These are phyloP conservation scores for Drosophila melanosoma DNA, from an alignment of 2,888 invertebrate species.

Conservation along the genomic window DNA sequence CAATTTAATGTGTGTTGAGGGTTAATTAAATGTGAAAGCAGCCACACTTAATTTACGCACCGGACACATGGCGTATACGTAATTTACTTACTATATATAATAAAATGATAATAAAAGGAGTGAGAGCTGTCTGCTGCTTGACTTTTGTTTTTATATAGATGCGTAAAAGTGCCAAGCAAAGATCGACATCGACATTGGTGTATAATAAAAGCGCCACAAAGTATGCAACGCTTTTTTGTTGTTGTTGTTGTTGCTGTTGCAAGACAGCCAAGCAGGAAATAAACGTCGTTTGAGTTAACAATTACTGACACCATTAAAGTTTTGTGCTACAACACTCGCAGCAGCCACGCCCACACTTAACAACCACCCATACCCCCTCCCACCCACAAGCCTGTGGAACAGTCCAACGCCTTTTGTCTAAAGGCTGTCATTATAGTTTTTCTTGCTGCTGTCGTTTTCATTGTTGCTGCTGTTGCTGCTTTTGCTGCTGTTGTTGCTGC, in stretches of 20 bases:
- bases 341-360: constrained; percentile 19
- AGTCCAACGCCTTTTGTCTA: constrained; percentile 56
- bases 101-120: background rate
- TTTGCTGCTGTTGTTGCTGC: constrained; percentile 24
- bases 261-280: constrained; percentile 63
- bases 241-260: constrained; percentile 8
- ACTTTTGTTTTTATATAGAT: constrained; percentile 67
- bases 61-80: constrained; percentile 65
- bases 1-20: constrained; percentile 50
- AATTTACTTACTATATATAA: constrained; percentile 59
- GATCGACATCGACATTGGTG: constrained; percentile 51
- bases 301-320: constrained; percentile 82
- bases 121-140: constrained; percentile 55
- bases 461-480: constrained; percentile 41
- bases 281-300: constrained; percentile 80
- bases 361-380: background rate
- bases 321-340: constrained; percentile 32
- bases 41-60: constrained; percentile 62
- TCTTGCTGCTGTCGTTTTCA: constrained; percentile 43
- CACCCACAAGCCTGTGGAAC: background rate
- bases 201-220: constrained; percentile 72
- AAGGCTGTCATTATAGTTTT: constrained; percentile 66
- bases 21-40: constrained; percentile 71
- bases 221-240: constrained; percentile 63
- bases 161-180: constrained; percentile 74